A percentile compares a stretch with the other conserved stretches of the same genome.
Evolutionary conservation across 2,113 vertebrate species (phyloP).

Genomic region (Pardalotus punctatus): DNA sequence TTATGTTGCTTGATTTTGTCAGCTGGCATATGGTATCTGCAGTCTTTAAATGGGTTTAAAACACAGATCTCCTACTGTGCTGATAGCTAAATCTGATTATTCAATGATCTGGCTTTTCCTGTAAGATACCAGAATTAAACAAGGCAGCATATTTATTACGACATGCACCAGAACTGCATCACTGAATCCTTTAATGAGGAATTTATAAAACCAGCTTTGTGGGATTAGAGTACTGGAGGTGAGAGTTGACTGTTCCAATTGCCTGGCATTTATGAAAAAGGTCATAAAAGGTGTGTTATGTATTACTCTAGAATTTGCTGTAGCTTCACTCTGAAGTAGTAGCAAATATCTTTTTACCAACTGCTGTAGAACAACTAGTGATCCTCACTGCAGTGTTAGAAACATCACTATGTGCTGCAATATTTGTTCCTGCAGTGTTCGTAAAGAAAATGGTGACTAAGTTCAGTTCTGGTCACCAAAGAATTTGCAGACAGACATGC

Average conservation of each 20-base stretch:
- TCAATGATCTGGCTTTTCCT: conserved; percentile 69
- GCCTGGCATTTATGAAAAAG: background rate
- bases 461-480: background rate
- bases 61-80: conserved; percentile 62
- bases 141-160: conserved; percentile 37
- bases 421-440: background rate
- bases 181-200: conserved; percentile 39
- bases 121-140: conserved; percentile 59
- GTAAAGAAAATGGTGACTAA: background rate
- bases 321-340: background rate
- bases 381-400: background rate
- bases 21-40: conserved; percentile 68
- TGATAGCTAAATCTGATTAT: conserved; percentile 72
- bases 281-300: background rate
- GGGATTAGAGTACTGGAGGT: background rate
- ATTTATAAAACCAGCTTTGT: conserved; percentile 42
- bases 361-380: background rate
- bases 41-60: conserved; percentile 64
- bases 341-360: background rate
- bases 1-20: conserved; percentile 61
- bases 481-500: background rate
- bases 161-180: background rate
- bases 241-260: background rate
- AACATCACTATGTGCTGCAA: background rate
- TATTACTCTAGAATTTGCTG: background rate